Conservation (phyloP, 2,888 invertebrate species). For the Hofmannophila pseudospretella region DNA sequence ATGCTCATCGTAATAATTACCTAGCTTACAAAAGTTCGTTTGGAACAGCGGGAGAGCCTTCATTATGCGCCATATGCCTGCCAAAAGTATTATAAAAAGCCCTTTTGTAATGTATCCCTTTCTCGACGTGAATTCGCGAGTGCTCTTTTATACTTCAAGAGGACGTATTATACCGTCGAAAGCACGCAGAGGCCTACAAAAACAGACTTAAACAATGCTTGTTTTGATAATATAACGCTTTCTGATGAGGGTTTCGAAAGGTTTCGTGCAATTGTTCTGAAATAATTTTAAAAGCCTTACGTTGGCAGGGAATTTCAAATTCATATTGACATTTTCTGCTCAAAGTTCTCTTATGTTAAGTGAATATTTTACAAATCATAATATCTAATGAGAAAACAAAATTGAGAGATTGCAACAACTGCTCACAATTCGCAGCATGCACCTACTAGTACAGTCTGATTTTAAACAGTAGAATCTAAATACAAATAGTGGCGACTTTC, state of each 20-base stretch:
- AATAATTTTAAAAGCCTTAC: not conserved
- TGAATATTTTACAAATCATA: too few relatives aligned
- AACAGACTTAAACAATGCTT: conserved; percentile 62
- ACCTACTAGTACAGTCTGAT: too few relatives aligned
- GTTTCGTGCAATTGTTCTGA: conserved; percentile 8
- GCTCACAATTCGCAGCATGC: too few relatives aligned
- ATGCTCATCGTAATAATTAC: conserved; percentile 47
- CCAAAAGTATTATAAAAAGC: conserved; percentile 68
- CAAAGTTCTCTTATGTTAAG: not conserved
- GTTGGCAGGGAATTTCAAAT: not conserved
- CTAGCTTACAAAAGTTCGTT: conserved; percentile 45
- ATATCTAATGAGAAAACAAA: too few relatives aligned
- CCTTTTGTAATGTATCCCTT: conserved; percentile 65
- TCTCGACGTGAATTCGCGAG: conserved; percentile 45
- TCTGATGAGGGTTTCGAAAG: conserved; percentile 36
- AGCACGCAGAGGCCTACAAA: conserved; percentile 48
- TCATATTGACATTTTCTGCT: not conserved
- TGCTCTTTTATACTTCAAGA: conserved; percentile 65
- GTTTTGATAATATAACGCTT: conserved; percentile 65
- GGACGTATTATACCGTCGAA: conserved; percentile 49
- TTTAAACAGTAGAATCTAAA: too few relatives aligned
- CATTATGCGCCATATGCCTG: conserved; percentile 49
- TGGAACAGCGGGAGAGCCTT: conserved; percentile 44
- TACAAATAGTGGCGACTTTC: too few relatives aligned
- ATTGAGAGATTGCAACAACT: too few relatives aligned